These are phyloP conservation scores for Caenorhabditis inopinata DNA, from an alignment of 1,140 invertebrate genomes.

Conservation along the genomic window DNA sequence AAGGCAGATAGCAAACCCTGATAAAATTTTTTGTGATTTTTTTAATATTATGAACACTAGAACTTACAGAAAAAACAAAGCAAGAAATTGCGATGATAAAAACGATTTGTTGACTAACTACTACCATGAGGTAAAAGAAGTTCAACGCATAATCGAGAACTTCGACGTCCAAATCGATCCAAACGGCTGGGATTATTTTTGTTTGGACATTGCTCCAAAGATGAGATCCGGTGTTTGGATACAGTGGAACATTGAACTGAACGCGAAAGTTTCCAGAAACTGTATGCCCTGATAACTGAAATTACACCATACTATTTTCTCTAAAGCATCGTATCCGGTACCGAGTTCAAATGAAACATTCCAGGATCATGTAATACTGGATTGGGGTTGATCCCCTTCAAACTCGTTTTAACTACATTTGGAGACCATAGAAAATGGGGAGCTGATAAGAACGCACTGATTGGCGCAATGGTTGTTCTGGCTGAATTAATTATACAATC, in stretches of 20 bases:
- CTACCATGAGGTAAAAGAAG: not conserved
- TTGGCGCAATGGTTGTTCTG: not conserved
- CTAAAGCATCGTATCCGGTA: not conserved
- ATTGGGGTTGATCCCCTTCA: not conserved
- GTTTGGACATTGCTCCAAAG: not conserved
- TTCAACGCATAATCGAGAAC: not conserved
- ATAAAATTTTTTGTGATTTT: too few relatives aligned
- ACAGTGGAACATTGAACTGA: not conserved
- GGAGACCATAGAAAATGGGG: not conserved
- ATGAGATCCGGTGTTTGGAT: not conserved
- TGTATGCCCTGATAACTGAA: not conserved
- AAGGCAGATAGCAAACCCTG: not conserved
- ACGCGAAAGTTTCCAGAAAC: not conserved
- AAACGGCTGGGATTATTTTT: not conserved
- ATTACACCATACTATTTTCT: not conserved
- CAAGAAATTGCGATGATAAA: not conserved
- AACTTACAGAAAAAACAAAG: not conserved
- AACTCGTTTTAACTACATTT: not conserved
- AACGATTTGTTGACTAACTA: not conserved
- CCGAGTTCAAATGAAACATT: not conserved
- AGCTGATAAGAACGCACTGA: not conserved
- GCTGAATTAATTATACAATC: too few relatives aligned
- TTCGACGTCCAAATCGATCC: not conserved
- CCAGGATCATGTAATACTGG: not conserved
- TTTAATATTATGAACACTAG: not conserved